Percentiles rank a stretch among this genome's conserved stretches.
Evolutionary conservation across 2,797 vertebrate species (phyloP).

Genomic region (Phrynocephalus vlangalii): DNA sequence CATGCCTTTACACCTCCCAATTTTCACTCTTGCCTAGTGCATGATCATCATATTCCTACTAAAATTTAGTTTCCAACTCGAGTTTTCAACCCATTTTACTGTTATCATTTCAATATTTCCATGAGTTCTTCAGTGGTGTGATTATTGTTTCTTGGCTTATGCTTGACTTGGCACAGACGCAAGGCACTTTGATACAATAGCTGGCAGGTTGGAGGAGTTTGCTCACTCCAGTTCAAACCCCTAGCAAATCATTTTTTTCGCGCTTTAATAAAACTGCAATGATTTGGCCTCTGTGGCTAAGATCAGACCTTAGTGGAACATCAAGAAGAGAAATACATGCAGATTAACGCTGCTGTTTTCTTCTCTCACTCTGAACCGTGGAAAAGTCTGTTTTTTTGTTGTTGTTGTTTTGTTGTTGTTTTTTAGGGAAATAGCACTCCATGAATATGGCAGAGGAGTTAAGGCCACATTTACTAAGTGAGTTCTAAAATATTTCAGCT

Average conservation of each 20-base stretch:
- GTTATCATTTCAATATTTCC: not conserved
- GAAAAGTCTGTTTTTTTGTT: slow-evolving; percentile 64
- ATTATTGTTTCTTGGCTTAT: not conserved
- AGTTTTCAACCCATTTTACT: not conserved
- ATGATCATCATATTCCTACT: not conserved
- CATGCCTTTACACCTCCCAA: not conserved
- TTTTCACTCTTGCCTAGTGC: not conserved
- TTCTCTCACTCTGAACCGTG: slow-evolving; percentile 72
- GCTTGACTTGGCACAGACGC: slow-evolving; percentile 9
- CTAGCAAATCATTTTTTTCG: slow-evolving; percentile 61
- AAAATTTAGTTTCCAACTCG: not conserved
- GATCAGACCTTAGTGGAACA: slow-evolving; percentile 65
- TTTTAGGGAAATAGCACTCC: slow-evolving; percentile 60
- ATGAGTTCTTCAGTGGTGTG: slow-evolving; percentile 45
- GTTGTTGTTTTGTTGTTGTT: too few species aligned
- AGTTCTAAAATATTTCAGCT: slow-evolving; percentile 74
- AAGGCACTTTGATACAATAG: slow-evolving; percentile 37
- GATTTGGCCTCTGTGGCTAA: slow-evolving; percentile 42
- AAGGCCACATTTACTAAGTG: slow-evolving; percentile 73
- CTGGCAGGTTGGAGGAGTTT: slow-evolving; percentile 45
- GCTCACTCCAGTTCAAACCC: slow-evolving; percentile 63
- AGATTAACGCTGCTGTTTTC: slow-evolving; percentile 76
- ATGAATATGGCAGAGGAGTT: slow-evolving; percentile 72
- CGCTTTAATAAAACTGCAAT: slow-evolving; percentile 59
- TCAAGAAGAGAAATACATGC: slow-evolving; percentile 77